Evolutionary conservation across 1,140 invertebrate genomes (phyloP).

Genomic region (Zaprionus lachaisei): DNA sequence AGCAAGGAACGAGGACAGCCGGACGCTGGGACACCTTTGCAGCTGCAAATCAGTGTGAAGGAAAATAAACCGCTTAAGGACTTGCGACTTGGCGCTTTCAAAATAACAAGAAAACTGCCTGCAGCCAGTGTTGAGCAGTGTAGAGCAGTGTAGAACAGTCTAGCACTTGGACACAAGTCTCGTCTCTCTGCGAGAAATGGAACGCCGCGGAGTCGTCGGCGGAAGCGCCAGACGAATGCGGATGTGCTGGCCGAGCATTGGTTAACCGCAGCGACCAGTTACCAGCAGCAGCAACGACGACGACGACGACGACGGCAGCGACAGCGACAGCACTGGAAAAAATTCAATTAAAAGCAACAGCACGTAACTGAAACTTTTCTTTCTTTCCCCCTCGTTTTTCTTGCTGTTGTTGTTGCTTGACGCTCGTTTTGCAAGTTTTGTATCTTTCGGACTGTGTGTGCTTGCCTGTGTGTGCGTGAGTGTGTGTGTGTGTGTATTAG

Average conservation of each 20-base stretch:
- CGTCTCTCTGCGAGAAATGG: not conserved
- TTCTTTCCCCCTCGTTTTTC: constrained; percentile 35
- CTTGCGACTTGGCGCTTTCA: constrained; percentile 76
- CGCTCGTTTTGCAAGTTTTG: constrained; percentile 68
- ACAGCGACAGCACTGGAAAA: constrained; percentile 49
- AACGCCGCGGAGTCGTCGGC: constrained; percentile 24
- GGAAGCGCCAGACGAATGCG: constrained; percentile 72
- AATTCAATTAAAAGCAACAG: constrained; percentile 84
- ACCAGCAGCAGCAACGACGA: constrained; percentile 39
- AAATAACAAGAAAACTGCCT: constrained; percentile 80
- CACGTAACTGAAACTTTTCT: constrained; percentile 83
- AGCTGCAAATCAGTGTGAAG: constrained; percentile 78
- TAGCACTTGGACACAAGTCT: constrained; percentile 39
- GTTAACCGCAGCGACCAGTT: constrained; percentile 63
- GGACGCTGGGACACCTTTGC: constrained; percentile 48
- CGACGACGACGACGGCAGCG: constrained; percentile 16
- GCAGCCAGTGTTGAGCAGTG: constrained; percentile 38
- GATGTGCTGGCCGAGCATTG: constrained; percentile 76
- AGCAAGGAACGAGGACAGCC: not conserved
- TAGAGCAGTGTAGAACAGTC: constrained; percentile 14
- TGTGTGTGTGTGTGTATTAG: constrained; percentile 19
- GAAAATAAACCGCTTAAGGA: constrained; percentile 81
- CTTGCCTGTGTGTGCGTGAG: constrained; percentile 21
- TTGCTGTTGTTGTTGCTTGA: constrained; percentile 26
- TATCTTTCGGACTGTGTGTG: constrained; percentile 61